Evolutionary conservation across 2,797 vertebrate genomes (phyloP).

Genomic region (Pyrocephalus nanus): DNA sequence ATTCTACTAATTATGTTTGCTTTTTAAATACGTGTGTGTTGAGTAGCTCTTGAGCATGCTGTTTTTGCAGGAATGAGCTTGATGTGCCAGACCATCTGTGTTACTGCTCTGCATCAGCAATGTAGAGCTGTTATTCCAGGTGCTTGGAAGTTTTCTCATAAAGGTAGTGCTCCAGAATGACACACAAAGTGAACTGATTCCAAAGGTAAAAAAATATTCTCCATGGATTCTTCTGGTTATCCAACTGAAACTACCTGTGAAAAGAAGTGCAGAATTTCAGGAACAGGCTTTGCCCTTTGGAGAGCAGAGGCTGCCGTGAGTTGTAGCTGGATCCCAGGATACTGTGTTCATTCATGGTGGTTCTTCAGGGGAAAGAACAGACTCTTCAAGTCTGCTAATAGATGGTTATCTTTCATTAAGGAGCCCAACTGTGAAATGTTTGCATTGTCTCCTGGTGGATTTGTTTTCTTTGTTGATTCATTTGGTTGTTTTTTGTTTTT

Average conservation of each 20-base stretch:
- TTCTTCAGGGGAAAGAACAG: not conserved
- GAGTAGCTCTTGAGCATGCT: not conserved
- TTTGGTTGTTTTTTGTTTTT: not conserved
- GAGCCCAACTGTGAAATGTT: not conserved
- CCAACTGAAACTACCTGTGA: rapidly evolving
- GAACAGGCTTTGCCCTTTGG: not conserved
- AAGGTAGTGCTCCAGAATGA: not conserved
- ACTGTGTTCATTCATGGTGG: not conserved
- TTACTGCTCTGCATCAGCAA: not conserved
- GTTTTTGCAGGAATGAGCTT: not conserved
- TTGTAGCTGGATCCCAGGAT: not conserved
- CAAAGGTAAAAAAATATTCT: not conserved
- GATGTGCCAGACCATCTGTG: rapidly evolving
- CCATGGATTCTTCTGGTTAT: not conserved
- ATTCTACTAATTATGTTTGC: not conserved
- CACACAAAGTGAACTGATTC: not conserved
- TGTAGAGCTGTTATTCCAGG: not conserved
- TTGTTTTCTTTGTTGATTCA: not conserved
- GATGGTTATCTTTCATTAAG: not conserved
- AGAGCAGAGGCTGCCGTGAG: rapidly evolving
- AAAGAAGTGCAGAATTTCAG: not conserved
- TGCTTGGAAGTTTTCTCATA: not conserved
- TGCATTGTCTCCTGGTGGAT: not conserved
- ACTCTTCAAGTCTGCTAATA: not conserved
- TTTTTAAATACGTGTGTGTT: not conserved